These are phyloP conservation scores for Caenorhabditis sulstoni DNA, from an alignment of 2,888 invertebrate species.

Conservation along the genomic window DNA sequence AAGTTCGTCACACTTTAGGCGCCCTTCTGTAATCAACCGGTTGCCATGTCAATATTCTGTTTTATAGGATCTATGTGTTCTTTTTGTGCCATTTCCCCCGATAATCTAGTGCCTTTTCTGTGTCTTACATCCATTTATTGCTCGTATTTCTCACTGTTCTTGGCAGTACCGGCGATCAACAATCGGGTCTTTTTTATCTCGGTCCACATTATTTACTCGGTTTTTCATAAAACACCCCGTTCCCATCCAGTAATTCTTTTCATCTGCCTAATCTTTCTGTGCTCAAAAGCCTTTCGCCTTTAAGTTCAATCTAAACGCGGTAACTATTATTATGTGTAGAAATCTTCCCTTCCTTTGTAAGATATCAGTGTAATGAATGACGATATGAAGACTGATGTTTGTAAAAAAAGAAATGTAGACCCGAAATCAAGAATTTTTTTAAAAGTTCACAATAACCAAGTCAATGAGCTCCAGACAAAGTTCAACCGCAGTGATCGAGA, in stretches of 20 bases:
- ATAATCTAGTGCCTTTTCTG: neutral
- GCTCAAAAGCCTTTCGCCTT: no score
- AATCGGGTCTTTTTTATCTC: neutral
- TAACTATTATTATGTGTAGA: no score
- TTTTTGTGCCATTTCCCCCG: no score
- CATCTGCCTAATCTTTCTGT: no score
- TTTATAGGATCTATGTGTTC: slow-evolving; percentile 10
- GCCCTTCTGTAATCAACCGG: slow-evolving; percentile 13
- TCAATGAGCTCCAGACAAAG: no score
- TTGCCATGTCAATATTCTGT: slow-evolving; percentile 3
- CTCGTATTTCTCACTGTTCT: neutral
- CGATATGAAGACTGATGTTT: slow-evolving; percentile 16
- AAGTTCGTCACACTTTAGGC: slow-evolving; percentile 61
- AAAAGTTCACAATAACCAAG: no score
- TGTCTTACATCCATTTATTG: neutral
- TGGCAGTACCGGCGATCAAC: neutral
- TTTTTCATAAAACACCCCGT: neutral
- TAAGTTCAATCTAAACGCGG: no score
- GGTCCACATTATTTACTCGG: neutral
- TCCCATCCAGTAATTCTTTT: no score
- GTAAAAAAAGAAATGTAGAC: neutral
- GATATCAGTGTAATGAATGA: no score
- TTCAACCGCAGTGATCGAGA: no score
- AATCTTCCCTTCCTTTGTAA: no score
- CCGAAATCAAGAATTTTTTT: no score